These are phyloP conservation scores for Sinella curviseta DNA, from an alignment of 1,140 invertebrate species.

Conservation along the genomic window DNA sequence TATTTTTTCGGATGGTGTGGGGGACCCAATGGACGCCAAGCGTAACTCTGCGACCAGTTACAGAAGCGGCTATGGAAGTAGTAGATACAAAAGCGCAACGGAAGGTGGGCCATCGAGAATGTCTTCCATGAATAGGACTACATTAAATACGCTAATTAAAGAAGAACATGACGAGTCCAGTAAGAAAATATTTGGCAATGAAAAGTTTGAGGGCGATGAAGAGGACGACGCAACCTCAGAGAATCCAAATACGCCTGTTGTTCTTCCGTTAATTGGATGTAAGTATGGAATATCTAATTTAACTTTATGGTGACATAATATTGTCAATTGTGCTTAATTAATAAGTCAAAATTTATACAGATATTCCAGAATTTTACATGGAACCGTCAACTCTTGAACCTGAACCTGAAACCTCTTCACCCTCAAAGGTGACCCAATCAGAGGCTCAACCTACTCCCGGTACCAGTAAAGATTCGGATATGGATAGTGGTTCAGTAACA, in stretches of 20 bases:
- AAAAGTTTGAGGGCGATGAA: conserved; percentile 1
- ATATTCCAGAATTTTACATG: neutral
- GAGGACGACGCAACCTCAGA: neutral
- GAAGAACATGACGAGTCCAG: neutral
- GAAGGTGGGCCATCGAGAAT: neutral
- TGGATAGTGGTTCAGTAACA: too few relatives aligned
- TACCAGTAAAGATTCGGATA: neutral
- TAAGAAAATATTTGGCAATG: conserved; percentile 22
- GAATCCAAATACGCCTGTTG: neutral
- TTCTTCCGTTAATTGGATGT: neutral
- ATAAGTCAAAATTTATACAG: neutral
- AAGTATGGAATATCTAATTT: neutral
- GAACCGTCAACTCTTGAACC: neutral
- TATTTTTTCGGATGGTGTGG: conserved; percentile 35
- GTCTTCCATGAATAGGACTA: neutral
- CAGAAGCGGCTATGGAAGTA: conserved; percentile 1
- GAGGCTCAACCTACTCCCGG: neutral
- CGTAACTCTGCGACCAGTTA: neutral
- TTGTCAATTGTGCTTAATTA: neutral
- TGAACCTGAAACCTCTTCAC: too few relatives aligned
- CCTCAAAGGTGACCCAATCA: neutral
- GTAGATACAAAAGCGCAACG: neutral
- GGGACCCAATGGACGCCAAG: conserved; percentile 8
- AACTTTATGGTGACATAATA: neutral
- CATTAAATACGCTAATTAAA: neutral